Percentiles rank a stretch among this genome's conserved stretches.
Conservation (phyloP, 2,113 vertebrate genomes). For the Bambusicola thoracicus region DNA sequence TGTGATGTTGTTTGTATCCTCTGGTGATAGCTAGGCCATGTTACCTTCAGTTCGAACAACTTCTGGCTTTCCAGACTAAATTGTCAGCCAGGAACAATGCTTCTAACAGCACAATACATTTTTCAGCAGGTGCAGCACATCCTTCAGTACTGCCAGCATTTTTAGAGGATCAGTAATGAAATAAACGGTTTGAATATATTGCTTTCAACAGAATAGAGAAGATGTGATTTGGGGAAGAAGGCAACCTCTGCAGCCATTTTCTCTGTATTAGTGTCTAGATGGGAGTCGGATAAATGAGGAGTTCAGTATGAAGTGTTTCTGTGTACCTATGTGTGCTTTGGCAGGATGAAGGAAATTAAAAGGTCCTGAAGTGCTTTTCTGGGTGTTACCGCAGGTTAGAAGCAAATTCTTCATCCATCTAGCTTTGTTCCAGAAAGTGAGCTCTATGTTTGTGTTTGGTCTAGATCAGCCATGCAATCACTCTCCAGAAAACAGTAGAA, state of each 20-base stretch:
- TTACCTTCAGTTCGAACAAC: not conserved
- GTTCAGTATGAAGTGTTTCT: not conserved
- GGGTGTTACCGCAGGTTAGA: not conserved
- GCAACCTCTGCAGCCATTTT: not conserved
- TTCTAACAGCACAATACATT: not conserved
- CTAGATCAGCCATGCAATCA: constrained; percentile 91
- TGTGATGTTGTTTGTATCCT: not conserved
- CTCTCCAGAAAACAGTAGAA: constrained; percentile 93
- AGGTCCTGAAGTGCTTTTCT: not conserved
- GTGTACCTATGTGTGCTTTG: not conserved
- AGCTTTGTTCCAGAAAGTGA: not conserved
- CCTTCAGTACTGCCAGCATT: not conserved
- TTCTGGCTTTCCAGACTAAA: not conserved
- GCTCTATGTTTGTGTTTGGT: constrained; percentile 16
- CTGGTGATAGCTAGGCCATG: not conserved
- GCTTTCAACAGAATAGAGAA: not conserved
- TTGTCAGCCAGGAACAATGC: not conserved
- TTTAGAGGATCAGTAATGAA: not conserved
- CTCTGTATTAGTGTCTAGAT: not conserved
- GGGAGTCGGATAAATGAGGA: not conserved
- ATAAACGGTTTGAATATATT: not conserved
- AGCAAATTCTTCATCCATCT: not conserved
- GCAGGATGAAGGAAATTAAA: not conserved
- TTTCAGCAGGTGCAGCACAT: not conserved
- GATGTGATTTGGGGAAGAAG: not conserved